Base-by-base conservation (phyloP, 2,888 invertebrate species). In the Drosophila nr. perissopoda region DNA sequence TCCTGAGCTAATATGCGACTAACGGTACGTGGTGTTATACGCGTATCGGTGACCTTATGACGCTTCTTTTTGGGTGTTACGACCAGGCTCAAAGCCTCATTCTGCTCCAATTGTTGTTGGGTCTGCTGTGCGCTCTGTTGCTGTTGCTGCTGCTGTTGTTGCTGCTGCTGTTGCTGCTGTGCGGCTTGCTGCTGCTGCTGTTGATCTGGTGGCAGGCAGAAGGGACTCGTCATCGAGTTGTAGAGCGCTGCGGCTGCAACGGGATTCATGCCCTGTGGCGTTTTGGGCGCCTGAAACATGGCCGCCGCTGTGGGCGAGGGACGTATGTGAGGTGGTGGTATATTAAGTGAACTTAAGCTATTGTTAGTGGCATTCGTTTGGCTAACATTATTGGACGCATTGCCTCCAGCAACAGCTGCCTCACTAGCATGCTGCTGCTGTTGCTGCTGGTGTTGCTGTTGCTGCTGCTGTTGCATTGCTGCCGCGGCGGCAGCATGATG, bases 41-140 rank as follows among this genome's bases (percentile, higher is more conserved):
- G 95, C 63, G 98, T 98, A 92, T 98, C 98, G 42, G 99, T 99
- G 90, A 98, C 97, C 96, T 99, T 99, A 92, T 99, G 98, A 65
- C 99, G 95, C 94, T 98, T 99, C 95, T 98, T 99, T 94, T 98
- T 98, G 3, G 98, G 97, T 54, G 97, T 97, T 83, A 99, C 98
- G 69, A 99, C 98, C 88, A 99, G 95, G 92, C 98, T 98, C 67
- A 99, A 95, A 5, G 99, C 98, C 93, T 98, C 98, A 93, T 97
- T 97, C 93, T 98, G 98, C 92, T 98, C 98, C 49, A 97, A 96
- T 91, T 95, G 94, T 89, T 95, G 92, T 89, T 95, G 92, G 94
- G 96, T 95, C 82, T 95, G 90, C 65, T 94, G 93, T 93, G 94
- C 91, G 56, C 67, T 90, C 31, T 90, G 89, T 36, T 97, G 96